Conservation (phyloP, 1,140 invertebrate genomes). For the Cataglyphis hispanica region DNA sequence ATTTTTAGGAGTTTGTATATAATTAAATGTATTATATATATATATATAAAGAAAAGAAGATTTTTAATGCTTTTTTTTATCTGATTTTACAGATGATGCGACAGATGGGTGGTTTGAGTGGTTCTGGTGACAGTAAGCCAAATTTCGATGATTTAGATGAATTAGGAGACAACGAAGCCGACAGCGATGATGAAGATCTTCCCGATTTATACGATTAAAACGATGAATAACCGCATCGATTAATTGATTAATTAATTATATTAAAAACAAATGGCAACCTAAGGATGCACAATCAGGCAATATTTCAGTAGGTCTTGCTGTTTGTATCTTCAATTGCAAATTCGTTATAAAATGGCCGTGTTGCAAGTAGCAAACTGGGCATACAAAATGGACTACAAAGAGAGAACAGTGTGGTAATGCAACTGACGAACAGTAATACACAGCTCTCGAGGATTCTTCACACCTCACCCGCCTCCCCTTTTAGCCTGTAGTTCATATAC, state of each 20-base stretch:
- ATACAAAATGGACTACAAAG: slow-evolving; percentile 47
- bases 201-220: slow-evolving; percentile 87
- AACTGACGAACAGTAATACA: slow-evolving; percentile 65
- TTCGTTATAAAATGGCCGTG: slow-evolving; percentile 68
- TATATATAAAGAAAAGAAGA: neutral
- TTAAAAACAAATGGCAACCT: slow-evolving; percentile 72
- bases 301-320: slow-evolving; percentile 72
- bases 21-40: neutral
- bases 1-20: neutral
- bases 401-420: slow-evolving; percentile 43
- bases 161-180: slow-evolving; percentile 81
- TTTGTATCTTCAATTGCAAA: slow-evolving; percentile 76
- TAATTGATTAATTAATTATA: slow-evolving; percentile 69
- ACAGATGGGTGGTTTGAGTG: slow-evolving; percentile 87
- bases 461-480: slow-evolving; percentile 53
- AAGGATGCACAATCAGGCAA: slow-evolving; percentile 67
- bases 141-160: slow-evolving; percentile 86
- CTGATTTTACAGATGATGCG: slow-evolving; percentile 86
- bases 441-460: slow-evolving; percentile 63
- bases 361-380: slow-evolving; percentile 64
- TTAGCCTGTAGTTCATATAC: slow-evolving; percentile 81
- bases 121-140: slow-evolving; percentile 83
- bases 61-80: slow-evolving; percentile 1
- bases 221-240: slow-evolving; percentile 67
- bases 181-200: slow-evolving; percentile 88